phyloP scores from a whole-genome alignment of 2,797 vertebrate species.

The Coregonus sp. region DNA sequence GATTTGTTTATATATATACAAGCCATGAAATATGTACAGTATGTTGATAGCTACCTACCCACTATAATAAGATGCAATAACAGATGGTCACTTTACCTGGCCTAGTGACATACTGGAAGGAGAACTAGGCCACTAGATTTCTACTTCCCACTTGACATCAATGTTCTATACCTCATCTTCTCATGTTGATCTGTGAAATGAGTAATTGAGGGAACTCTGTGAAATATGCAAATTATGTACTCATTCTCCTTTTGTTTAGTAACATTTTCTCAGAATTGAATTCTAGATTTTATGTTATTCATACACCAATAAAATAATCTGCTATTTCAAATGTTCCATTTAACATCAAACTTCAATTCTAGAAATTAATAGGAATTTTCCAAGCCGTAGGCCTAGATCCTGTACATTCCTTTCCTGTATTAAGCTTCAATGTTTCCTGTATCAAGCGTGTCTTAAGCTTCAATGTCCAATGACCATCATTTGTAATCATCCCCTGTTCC shows the following conservation, averaged over 20 bases:
- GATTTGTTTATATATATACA: too few relatives aligned
- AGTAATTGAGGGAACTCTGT: neutral
- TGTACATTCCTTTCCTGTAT: neutral
- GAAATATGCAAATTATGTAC: neutral
- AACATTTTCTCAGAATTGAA: neutral
- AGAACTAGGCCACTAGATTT: neutral
- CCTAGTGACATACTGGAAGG: neutral
- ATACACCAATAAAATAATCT: neutral
- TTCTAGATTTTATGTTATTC: neutral
- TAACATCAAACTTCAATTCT: neutral
- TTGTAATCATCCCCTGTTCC: neutral
- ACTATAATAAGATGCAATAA: neutral
- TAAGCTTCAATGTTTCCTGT: neutral
- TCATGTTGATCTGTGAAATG: neutral
- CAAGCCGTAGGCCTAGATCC: neutral
- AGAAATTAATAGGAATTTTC: neutral
- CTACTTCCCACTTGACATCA: too few relatives aligned
- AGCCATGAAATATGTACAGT: neutral
- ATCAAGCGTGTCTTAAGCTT: neutral
- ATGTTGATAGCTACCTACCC: neutral
- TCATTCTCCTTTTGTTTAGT: neutral
- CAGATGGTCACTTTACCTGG: neutral
- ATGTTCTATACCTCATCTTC: neutral
- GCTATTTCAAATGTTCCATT: neutral
- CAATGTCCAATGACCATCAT: neutral